Percentiles rank a stretch among this genome's conserved stretches.
Conservation (phyloP, 2,797 vertebrate genomes). For the Lemur catta region DNA sequence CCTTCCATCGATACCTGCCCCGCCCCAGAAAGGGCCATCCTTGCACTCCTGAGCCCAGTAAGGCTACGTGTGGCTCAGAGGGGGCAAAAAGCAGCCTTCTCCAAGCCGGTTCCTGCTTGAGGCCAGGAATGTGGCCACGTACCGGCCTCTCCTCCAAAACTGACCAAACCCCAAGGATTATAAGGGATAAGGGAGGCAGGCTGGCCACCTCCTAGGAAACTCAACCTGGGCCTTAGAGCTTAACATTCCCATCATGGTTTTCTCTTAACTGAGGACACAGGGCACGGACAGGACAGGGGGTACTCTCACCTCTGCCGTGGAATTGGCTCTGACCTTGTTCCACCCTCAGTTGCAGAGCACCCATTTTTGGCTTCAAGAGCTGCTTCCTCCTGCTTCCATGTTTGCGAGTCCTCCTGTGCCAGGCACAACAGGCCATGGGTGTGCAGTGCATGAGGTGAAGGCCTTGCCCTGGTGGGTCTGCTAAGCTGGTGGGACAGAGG, state of each 20-base stretch:
- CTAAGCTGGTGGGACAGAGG: not conserved
- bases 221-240: not conserved
- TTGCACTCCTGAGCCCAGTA: rapidly evolving
- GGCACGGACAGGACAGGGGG: not conserved
- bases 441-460: rapidly evolving
- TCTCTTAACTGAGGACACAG: not conserved
- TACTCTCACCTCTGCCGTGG: not conserved
- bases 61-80: rapidly evolving
- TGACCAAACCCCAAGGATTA: not conserved
- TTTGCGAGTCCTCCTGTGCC: not conserved
- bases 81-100: not conserved
- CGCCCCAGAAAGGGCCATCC: not conserved
- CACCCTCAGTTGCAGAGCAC: rapidly evolving
- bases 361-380: too few relatives aligned
- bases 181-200: not conserved
- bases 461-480: rapidly evolving
- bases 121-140: not conserved
- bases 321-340: not conserved
- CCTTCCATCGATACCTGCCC: too few relatives aligned
- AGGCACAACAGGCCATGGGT: rapidly evolving
- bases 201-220: not conserved
- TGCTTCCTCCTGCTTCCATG: not conserved
- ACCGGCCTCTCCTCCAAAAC: not conserved
- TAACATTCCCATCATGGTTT: not conserved
- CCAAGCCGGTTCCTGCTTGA: not conserved